Evolutionary conservation across 2,888 invertebrate species (phyloP), one percentile per base, ranked within the genome.

Genomic region (Phortica okadai): DNA sequence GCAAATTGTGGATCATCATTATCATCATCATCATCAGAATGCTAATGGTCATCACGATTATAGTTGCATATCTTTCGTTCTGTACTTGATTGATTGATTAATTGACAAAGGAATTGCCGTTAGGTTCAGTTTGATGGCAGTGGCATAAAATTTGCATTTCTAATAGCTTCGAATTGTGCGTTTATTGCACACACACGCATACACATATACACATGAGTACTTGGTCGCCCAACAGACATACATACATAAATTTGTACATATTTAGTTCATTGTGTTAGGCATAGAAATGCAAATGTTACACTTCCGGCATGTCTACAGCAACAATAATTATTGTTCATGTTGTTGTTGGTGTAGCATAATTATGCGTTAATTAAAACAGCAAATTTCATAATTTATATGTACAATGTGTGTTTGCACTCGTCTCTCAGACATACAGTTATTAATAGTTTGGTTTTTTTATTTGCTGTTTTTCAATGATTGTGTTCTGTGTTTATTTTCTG

Each of bases 71-170:
- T 25, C 16, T 11, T 72, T 41, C 8, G 14, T 78, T 77, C 10
- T 66, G 59, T 62, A 25, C 33, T 80, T 86, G 88, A 89, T 89
- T 89, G 90, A 89, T 89, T 90, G 89, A 90, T 89, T 89, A 89
- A 90, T 89, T 88, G 86, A 87, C 88, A 89, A 89, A 88, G 82
- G 85, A 76, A 80, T 75, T 82, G 87, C 89, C 89, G 90, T 89
- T 89, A 85, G 77, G 73, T 72, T 44, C 74, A 73, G 82, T 75
- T 45, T 59, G 45, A 33, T 33, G 45, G 14, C 73, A 62, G 33
- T 58, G 54, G 67, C 75, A 25, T 7, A 69, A 33, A 76, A 73
- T 73, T 73, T 45, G 67, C 59, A 76, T 79, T 64, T 74, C 74
- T 64, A 76, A 74, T 44, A 54, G 54, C 70, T 33, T 33, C 70